These are phyloP conservation scores for Macroglossus sobrinus DNA, from an alignment of 2,113 vertebrate genomes.

Conservation along the genomic window DNA sequence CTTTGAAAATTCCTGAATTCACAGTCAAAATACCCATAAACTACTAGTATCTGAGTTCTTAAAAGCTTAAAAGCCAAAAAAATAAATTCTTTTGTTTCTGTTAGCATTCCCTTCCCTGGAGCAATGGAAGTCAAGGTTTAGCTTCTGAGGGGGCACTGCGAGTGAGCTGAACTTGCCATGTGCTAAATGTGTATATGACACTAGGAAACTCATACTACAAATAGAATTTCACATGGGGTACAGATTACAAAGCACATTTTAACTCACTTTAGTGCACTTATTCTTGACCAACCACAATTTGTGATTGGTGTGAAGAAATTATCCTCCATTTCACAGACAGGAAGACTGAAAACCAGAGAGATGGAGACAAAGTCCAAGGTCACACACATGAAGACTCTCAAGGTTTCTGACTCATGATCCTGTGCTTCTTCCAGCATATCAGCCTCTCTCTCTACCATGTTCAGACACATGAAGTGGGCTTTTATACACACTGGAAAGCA, in stretches of 20 bases:
- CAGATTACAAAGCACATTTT: conserved; percentile 9
- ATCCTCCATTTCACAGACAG: not conserved
- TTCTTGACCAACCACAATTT: not conserved
- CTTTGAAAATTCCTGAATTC: conserved; percentile 34
- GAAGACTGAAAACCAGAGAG: not conserved
- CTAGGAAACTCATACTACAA: not conserved
- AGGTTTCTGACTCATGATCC: not conserved
- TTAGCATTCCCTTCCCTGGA: not conserved
- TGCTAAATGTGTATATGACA: not conserved
- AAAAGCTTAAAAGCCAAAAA: not conserved
- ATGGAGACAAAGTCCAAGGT: not conserved
- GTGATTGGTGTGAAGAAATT: not conserved
- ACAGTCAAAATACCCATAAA: conserved; percentile 6
- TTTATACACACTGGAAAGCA: not conserved
- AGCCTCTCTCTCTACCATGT: not conserved
- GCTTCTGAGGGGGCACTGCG: not conserved
- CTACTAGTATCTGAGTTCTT: not conserved
- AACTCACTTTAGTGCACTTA: not conserved
- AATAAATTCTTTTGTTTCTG: not conserved
- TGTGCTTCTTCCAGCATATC: not conserved
- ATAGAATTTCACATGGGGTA: not conserved
- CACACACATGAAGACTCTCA: not conserved
- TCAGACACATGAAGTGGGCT: not conserved
- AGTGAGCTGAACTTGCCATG: not conserved
- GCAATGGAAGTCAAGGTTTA: not conserved